A percentile compares a stretch with the other conserved stretches of the same genome.
Evolutionary conservation across 2,888 invertebrate species (phyloP).

Genomic region (Nomada flava): DNA sequence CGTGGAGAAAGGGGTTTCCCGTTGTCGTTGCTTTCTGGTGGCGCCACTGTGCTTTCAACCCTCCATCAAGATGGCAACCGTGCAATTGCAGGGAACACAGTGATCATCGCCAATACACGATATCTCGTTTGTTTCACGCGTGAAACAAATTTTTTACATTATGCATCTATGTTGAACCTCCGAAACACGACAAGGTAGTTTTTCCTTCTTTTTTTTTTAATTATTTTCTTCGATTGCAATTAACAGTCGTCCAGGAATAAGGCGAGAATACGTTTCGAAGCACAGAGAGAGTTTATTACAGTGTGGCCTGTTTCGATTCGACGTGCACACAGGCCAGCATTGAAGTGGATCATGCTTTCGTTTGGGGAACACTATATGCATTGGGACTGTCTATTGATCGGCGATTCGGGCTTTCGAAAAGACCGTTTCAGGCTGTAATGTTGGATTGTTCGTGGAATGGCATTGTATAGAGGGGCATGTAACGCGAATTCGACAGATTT

Average conservation of each 20-base stretch:
- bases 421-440: conserved; percentile 12
- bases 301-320: not conserved
- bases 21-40: conserved; percentile 48
- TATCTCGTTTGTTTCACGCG: not conserved
- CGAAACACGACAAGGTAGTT: not conserved
- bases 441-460: conserved; percentile 15
- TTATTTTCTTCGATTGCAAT: not conserved
- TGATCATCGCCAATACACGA: not conserved
- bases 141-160: not conserved
- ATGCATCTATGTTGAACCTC: not conserved
- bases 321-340: conserved; percentile 16
- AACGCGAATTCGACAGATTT: no score
- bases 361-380: conserved; percentile 34
- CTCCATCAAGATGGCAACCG: conserved; percentile 67
- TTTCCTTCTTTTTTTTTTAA: no score
- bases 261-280: not conserved
- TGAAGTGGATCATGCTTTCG: conserved; percentile 53
- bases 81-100: conserved; percentile 51
- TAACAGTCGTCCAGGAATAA: not conserved
- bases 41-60: conserved; percentile 60
- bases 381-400: conserved; percentile 61
- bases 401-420: conserved; percentile 48
- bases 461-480: not conserved
- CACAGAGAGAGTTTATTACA: not conserved
- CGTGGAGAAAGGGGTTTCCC: conserved; percentile 61